phyloP scores from a whole-genome alignment of 2,113 vertebrate genomes.

The Hypomesus transpacificus region DNA sequence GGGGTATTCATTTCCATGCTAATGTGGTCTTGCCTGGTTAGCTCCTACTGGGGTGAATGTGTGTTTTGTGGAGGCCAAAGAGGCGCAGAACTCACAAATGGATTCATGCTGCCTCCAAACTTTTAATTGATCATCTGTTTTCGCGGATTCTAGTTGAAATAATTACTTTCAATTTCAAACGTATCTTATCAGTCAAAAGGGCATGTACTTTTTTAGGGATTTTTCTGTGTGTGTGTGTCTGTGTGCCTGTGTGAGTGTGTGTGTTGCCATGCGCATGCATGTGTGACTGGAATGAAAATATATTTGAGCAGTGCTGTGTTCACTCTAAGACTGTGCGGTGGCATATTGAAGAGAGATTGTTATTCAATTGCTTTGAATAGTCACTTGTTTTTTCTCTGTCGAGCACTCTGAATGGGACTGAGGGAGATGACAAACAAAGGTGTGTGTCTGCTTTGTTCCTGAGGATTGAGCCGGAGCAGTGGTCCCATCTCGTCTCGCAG shows the following conservation, averaged over 20 bases:
- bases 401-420: too few species aligned
- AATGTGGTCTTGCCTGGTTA: constrained; percentile 29
- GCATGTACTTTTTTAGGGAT: too few species aligned
- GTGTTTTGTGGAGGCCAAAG: constrained; percentile 14
- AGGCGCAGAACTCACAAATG: not conserved
- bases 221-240: too few species aligned
- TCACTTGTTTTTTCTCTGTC: constrained; percentile 2
- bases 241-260: too few species aligned
- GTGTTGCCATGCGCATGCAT: not conserved
- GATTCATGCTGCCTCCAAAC: too few species aligned
- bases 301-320: constrained; percentile 21
- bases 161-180: too few species aligned
- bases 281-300: constrained; percentile 8
- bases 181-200: too few species aligned
- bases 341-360: constrained; percentile 28
- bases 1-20: constrained; percentile 25
- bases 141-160: too few species aligned
- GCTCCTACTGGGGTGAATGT: constrained; percentile 16
- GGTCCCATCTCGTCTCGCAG: too few species aligned
- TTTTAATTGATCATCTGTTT: too few species aligned
- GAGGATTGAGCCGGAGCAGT: too few species aligned
- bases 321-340: constrained; percentile 24
- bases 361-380: constrained; percentile 32
- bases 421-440: not conserved
- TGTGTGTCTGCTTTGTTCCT: constrained; percentile 14